Conservation (phyloP, 2,797 vertebrate genomes). For the Melanotaenia boesemani region DNA sequence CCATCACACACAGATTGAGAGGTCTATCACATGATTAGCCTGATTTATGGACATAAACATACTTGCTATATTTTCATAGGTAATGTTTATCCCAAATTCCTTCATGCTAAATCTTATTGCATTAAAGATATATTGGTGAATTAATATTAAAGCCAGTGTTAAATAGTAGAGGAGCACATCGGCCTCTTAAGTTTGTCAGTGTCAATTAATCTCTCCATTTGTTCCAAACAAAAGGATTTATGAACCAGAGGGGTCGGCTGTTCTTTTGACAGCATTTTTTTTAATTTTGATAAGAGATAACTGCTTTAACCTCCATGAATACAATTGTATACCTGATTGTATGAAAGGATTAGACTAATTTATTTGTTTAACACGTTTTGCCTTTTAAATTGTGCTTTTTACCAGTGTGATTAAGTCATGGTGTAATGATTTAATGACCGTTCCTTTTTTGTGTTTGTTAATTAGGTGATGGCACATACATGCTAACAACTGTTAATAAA, state of each 20-base stretch:
- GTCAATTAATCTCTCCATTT: slow-evolving; percentile 22
- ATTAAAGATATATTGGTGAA: not conserved
- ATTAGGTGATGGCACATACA: slow-evolving; percentile 12
- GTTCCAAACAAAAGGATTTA: slow-evolving; percentile 10
- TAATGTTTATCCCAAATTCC: not conserved
- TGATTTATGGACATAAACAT: not conserved
- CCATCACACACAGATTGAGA: too few relatives aligned
- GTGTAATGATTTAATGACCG: not conserved
- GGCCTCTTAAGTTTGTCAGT: slow-evolving; percentile 1
- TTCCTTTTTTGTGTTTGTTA: slow-evolving; percentile 6
- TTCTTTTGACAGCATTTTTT: not conserved
- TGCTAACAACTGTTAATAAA: slow-evolving; percentile 1
- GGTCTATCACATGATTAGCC: too few relatives aligned
- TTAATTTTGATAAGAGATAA: slow-evolving; percentile 20
- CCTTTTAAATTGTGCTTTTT: not conserved
- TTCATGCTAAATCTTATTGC: not conserved
- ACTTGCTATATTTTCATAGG: not conserved
- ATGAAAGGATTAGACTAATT: not conserved
- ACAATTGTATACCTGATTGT: not conserved
- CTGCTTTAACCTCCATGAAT: slow-evolving; percentile 10
- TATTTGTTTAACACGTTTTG: not conserved
- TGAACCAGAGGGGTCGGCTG: not conserved
- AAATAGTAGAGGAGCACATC: not conserved
- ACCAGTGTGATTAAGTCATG: slow-evolving; percentile 10
- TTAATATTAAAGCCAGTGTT: not conserved